Base-by-base conservation (phyloP, 1,140 invertebrate genomes). In the Heliconius himera region DNA sequence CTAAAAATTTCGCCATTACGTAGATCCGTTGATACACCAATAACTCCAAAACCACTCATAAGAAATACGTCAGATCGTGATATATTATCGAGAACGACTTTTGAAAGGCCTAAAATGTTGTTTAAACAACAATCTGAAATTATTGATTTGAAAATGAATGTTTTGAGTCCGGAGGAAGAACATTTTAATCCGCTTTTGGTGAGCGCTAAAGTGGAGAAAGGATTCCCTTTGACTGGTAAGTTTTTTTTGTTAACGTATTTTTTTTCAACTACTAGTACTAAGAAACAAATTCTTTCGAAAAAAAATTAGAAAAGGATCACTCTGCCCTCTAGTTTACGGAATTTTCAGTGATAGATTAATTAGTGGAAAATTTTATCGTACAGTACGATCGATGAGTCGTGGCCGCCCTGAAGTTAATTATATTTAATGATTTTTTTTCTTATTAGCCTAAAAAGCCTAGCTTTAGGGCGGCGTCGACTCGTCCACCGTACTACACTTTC, bases 121-220 rank as follows among this genome's bases (percentile, higher is more conserved):
- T 93, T 91, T 60, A 94, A 94, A 87, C 88, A 94, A 80, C 90
- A 89, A 73, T 94, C 90, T 1, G 96, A 96, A 79, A 95, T 96
- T 29, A 95, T 96, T 75, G 96, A 95, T 82, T 84, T 96, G n/a
- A 96, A 95, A 79, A 93, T 94, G 89, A 87, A 92, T 82, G 85
- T 94, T 1, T 70, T 90, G 38, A 93, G 91, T 82, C 90, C 89
- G 0, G 93, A 93, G 26, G 92, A 94, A 46, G 93, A 93, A 66
- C 91, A 89, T 74, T 92, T 90, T 46, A 91, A 87, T 81, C 89
- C 90, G 3, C 83, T 94, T 46, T 72, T 93, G 51, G 78, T 83
- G 16, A 78, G 85, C 33, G 85, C 84, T 38, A 94, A 91, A 74
- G 79, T 88, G 36, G 91, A 94, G 13, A 92, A 86, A 70, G 92